Evolutionary conservation across 2,888 invertebrate species (phyloP), one percentile per base, ranked within the genome.

Genomic region (Drosophila picticornis): DNA sequence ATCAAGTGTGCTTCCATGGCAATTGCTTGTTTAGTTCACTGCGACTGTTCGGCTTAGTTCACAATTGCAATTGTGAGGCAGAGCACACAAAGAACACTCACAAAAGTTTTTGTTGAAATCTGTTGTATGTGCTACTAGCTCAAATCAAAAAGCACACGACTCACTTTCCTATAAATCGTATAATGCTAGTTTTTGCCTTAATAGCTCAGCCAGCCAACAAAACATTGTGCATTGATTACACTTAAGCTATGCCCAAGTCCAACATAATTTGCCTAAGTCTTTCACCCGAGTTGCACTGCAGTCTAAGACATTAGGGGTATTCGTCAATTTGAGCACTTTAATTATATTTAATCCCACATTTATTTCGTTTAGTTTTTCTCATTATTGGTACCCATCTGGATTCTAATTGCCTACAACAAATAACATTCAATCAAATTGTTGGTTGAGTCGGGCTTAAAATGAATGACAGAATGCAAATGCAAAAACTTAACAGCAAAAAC

Each of bases 391-490:
- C 3, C 25, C 31, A n/a, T 31, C 34, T 22, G 52, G 22, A 5
- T 10, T 34, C 3, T 22, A 53, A 53, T 53, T 55, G 25, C 19
- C 11, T 16, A 27, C 11, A 25, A 31, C 19, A 51, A 74, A 55
- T 58, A 57, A 50, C 53, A 77, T 64, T 69, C 31, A 65, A 77
- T 72, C 68, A 64, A 62, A 55, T 59, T 53, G 51, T 13, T 9
- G 11, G n/a, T 2, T 11, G 11, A 11, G n/a, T 43, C n/a, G 4
- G 25, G 9, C 46, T 25, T 16, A 9, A 25, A 25, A 46, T 16
- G 1, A 25, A 25, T 25, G 25, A 32, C 11, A 7, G 5, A 22
- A n/a, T 19, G 29, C 40, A 46, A 46, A 46, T 46, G 46, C 16
- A 25, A 19, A 25, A 31, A 34, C 40, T 7, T 38, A 10, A 25